These are phyloP conservation scores for Drosophila ambigua DNA, from an alignment of 1,140 invertebrate species.

Conservation along the genomic window DNA sequence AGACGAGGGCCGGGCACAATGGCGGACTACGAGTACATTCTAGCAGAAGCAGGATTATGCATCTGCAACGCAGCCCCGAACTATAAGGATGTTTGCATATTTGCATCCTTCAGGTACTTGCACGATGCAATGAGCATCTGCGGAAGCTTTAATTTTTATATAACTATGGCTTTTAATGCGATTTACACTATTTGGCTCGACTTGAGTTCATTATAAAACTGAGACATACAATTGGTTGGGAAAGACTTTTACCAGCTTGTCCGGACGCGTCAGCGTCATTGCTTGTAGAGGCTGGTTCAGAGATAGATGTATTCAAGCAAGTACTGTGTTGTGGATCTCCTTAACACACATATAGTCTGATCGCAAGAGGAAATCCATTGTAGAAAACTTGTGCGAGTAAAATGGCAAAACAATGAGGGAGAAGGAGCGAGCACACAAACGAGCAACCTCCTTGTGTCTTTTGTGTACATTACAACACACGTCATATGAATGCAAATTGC, in stretches of 20 bases:
- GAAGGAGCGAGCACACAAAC: constrained; percentile 10
- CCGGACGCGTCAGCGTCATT: too few species aligned
- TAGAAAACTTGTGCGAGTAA: constrained; percentile 68
- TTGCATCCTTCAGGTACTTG: background rate
- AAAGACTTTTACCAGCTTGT: constrained; percentile 26
- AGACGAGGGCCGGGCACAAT: background rate
- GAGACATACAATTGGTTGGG: constrained; percentile 31
- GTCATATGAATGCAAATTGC: constrained; percentile 82
- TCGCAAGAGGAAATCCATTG: constrained; percentile 75
- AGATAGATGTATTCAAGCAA: constrained; percentile 6
- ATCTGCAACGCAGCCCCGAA: constrained; percentile 48
- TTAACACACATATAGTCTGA: constrained; percentile 33
- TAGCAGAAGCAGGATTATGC: background rate
- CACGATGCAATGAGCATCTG: constrained; percentile 17
- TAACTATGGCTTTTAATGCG: constrained; percentile 64
- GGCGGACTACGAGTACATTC: constrained; percentile 23
- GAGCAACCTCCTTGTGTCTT: constrained; percentile 13
- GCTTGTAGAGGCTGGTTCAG: background rate
- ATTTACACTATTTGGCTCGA: constrained; percentile 51
- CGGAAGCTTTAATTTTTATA: constrained; percentile 60
- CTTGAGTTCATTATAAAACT: constrained; percentile 59
- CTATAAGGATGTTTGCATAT: constrained; percentile 36
- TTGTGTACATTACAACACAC: constrained; percentile 72
- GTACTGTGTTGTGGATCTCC: constrained; percentile 5
- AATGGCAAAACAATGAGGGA: constrained; percentile 71